phyloP scores from a whole-genome alignment of 2,888 invertebrate genomes.

The Protodeltote pygarga region DNA sequence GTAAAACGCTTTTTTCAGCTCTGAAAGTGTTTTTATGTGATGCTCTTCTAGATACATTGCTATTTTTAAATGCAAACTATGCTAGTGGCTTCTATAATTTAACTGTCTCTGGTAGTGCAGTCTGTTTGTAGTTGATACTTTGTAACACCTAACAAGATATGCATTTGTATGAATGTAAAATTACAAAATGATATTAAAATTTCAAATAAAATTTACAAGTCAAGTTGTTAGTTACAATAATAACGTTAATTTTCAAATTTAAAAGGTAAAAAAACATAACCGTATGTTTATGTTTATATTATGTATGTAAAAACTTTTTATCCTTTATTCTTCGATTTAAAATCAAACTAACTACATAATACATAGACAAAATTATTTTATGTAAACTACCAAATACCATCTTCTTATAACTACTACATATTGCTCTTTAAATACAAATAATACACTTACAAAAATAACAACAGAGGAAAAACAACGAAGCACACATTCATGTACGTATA shows the following conservation, averaged over 20 bases:
- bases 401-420: background rate
- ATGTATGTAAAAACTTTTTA: no score
- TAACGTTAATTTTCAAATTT: background rate
- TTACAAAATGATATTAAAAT: no score
- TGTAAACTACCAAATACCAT: background rate
- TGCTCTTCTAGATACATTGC: constrained; percentile 4
- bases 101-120: background rate
- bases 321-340: no score
- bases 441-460: constrained; percentile 25
- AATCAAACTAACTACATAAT: no score
- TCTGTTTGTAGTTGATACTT: no score
- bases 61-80: constrained; percentile 10
- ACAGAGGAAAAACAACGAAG: constrained; percentile 17
- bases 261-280: background rate
- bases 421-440: constrained; percentile 18
- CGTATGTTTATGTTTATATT: no score
- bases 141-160: no score
- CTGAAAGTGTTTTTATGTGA: constrained; percentile 33
- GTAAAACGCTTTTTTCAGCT: constrained; percentile 54
- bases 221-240: no score
- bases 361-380: no score
- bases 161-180: no score
- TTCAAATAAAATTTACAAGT: no score
- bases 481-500: constrained; percentile 41
- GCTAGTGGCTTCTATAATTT: background rate